These are phyloP conservation scores for Batillaria attramentaria DNA, from an alignment of 1,140 invertebrate genomes.

Conservation along the genomic window DNA sequence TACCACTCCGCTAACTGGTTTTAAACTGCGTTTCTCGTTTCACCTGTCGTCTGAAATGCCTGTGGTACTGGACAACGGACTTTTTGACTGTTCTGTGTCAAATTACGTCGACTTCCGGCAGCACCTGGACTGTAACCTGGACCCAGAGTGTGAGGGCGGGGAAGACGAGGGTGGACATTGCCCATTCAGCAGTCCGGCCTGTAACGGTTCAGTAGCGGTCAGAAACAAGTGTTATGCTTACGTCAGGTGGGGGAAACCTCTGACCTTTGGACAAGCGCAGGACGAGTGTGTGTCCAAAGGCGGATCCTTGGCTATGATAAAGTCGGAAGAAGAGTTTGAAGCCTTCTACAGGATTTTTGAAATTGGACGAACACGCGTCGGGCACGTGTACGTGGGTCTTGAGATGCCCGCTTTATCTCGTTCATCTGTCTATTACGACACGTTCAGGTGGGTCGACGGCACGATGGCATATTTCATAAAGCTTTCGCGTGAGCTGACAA, in stretches of 20 bases:
- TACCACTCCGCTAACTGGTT: not conserved
- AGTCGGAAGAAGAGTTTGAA: constrained; percentile 1
- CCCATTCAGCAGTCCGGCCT: constrained; percentile 23
- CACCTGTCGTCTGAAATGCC: not conserved
- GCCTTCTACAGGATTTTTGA: not conserved
- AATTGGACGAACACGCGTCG: not conserved
- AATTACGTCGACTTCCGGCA: not conserved
- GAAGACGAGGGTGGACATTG: constrained; percentile 16
- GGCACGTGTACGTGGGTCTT: not conserved
- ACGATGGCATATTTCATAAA: not conserved
- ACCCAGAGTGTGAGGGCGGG: not conserved
- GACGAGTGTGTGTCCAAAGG: not conserved
- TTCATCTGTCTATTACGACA: not conserved
- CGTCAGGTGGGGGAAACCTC: not conserved
- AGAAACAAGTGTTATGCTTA: constrained; percentile 6
- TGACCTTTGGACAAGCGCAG: not conserved
- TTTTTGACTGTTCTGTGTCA: not conserved
- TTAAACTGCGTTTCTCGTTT: not conserved
- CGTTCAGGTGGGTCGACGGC: constrained; percentile 10
- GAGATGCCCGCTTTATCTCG: not conserved
- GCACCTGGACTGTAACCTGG: constrained; percentile 22
- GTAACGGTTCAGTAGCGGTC: not conserved
- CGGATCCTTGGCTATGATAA: constrained; percentile 16
- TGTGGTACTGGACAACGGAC: not conserved
- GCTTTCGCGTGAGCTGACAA: not conserved